phyloP scores from a whole-genome alignment of 1,140 invertebrate genomes.

The Ceratosolen solmsi region DNA sequence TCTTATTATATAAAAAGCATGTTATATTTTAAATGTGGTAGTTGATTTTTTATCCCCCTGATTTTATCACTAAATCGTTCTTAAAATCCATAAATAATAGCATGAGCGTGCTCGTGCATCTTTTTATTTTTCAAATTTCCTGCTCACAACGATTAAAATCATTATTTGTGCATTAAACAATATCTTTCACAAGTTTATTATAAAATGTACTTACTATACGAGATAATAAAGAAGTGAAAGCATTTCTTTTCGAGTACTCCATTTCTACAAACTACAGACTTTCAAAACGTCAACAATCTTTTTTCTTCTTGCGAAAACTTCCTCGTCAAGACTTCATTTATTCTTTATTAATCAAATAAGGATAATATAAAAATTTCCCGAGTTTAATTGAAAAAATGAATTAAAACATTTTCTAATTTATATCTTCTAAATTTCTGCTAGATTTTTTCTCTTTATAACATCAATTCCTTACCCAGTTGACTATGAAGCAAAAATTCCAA shows the following conservation, averaged over 20 bases:
- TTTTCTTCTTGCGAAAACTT: not conserved
- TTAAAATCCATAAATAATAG: not conserved
- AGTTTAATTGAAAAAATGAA: not conserved
- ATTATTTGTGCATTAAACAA: conserved; percentile 4
- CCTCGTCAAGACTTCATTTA: not conserved
- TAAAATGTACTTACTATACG: not conserved
- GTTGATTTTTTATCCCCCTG: too few species aligned
- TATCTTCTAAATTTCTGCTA: not conserved
- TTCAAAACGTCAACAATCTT: conserved; percentile 18
- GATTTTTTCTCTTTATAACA: not conserved
- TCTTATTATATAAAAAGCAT: too few species aligned
- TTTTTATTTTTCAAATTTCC: not conserved
- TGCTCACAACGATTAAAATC: not conserved
- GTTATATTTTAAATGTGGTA: too few species aligned
- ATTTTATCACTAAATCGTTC: too few species aligned
- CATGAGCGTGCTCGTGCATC: not conserved
- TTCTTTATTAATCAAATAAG: conserved; percentile 13
- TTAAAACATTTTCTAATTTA: not conserved
- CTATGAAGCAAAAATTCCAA: too few species aligned
- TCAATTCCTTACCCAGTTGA: too few species aligned
- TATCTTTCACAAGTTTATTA: conserved; percentile 6
- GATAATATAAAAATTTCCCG: not conserved
- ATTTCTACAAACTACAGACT: not conserved
- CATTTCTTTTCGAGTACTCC: not conserved
- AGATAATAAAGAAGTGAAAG: conserved; percentile 4